Evolutionary conservation across 2,797 vertebrate species (phyloP).

Genomic region (Intellagama lesueurii): DNA sequence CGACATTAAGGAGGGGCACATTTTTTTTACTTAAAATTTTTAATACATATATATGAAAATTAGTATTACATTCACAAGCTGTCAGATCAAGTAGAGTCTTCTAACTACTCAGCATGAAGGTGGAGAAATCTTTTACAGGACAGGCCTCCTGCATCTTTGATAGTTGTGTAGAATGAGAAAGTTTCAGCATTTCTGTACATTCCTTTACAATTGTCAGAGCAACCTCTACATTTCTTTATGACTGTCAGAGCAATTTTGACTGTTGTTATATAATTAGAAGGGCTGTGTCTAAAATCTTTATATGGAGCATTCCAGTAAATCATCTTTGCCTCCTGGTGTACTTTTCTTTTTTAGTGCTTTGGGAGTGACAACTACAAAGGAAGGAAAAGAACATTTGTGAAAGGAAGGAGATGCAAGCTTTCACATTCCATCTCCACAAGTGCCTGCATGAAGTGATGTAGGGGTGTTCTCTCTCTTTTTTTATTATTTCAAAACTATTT

Average conservation of each 20-base stretch:
- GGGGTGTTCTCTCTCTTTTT: background rate
- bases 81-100: no score
- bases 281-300: background rate
- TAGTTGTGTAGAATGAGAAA: no score
- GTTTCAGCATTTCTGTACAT: no score
- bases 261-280: background rate
- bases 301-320: background rate
- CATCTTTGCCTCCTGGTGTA: constrained; percentile 1
- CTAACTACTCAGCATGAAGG: no score
- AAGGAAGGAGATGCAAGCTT: background rate
- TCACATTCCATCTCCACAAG: background rate
- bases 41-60: no score
- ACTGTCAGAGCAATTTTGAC: background rate
- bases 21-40: no score
- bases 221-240: background rate
- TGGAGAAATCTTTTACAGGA: no score
- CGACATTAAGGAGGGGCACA: no score
- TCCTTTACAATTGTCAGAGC: background rate
- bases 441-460: background rate
- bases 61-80: no score
- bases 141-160: no score
- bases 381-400: background rate
- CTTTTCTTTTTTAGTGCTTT: background rate
- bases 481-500: background rate
- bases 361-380: constrained; percentile 2